Percentiles rank a stretch among this genome's conserved stretches.
Evolutionary conservation across 2,888 invertebrate species (phyloP).

Genomic region (Nipponacmea schrenckii): DNA sequence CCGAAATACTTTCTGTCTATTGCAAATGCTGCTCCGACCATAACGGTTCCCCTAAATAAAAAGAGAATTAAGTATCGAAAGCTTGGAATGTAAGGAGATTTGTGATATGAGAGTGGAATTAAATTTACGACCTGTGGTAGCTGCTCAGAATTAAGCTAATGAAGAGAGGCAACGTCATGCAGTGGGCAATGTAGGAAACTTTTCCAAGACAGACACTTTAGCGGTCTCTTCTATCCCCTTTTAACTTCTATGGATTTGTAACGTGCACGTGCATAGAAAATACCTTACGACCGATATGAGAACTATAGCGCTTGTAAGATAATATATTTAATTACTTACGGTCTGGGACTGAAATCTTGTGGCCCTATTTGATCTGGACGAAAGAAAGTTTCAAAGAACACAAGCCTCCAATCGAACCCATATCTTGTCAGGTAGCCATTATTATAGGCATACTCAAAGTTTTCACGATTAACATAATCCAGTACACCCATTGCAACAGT

Average conservation of each 20-base stretch:
- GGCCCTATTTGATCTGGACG: slow-evolving; percentile 35
- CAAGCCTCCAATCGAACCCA: slow-evolving; percentile 51
- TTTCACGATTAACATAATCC: slow-evolving; percentile 50
- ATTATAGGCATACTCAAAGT: slow-evolving; percentile 40
- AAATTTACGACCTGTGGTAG: too few species aligned
- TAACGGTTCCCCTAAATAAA: slow-evolving; percentile 47
- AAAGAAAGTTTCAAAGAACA: slow-evolving; percentile 55
- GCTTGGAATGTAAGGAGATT: neutral
- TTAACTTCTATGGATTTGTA: too few species aligned
- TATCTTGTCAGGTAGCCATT: slow-evolving; percentile 45
- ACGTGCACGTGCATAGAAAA: too few species aligned
- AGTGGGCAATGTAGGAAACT: too few species aligned
- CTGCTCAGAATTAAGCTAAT: too few species aligned
- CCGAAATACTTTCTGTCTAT: slow-evolving; percentile 47
- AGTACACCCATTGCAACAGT: slow-evolving; percentile 54
- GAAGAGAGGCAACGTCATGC: too few species aligned
- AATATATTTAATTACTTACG: slow-evolving; percentile 20
- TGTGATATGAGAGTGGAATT: too few species aligned
- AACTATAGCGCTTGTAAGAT: neutral
- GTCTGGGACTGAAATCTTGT: slow-evolving; percentile 18
- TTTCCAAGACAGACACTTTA: too few species aligned
- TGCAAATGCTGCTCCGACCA: slow-evolving; percentile 52
- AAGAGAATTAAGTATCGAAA: neutral
- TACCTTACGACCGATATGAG: too few species aligned
- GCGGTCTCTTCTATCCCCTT: too few species aligned